phyloP scores from a whole-genome alignment of 35 echinoderm and acorn worm genomes.

The Anneissia japonica region DNA sequence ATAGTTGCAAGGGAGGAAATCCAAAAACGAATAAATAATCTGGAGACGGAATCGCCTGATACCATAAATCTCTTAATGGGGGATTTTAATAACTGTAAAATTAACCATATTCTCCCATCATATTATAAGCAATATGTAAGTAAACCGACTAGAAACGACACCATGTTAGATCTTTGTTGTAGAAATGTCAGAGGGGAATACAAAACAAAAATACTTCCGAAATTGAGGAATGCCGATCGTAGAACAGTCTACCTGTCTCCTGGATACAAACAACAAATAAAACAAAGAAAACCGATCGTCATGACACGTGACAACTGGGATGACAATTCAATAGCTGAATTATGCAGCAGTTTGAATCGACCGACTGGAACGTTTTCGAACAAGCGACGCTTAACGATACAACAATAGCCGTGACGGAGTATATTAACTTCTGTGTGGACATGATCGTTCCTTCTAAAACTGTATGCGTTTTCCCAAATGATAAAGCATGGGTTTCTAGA shows the following conservation, averaged over 20 bases:
- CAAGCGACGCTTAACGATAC: not conserved
- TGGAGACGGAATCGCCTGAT: too few relatives aligned
- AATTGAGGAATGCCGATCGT: slow-evolving; percentile 2
- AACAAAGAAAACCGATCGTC: not conserved
- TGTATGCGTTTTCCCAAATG: too few relatives aligned
- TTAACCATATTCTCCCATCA: not conserved
- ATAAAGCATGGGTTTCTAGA: too few relatives aligned
- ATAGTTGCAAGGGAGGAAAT: too few relatives aligned
- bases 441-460: not conserved
- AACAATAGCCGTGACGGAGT: not conserved
- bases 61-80: too few relatives aligned
- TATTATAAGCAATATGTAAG: not conserved
- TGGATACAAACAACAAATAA: not conserved
- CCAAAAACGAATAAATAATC: too few relatives aligned
- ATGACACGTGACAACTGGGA: not conserved
- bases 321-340: not conserved
- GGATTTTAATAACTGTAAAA: too few relatives aligned
- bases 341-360: not conserved
- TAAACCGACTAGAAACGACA: not conserved
- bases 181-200: not conserved
- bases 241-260: not conserved
- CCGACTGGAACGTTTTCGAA: not conserved
- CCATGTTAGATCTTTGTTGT: not conserved
- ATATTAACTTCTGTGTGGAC: slow-evolving; percentile 13
- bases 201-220: not conserved